These are phyloP conservation scores for Acromyrmex echinatior DNA, from an alignment of 1,140 invertebrate genomes.

Conservation along the genomic window DNA sequence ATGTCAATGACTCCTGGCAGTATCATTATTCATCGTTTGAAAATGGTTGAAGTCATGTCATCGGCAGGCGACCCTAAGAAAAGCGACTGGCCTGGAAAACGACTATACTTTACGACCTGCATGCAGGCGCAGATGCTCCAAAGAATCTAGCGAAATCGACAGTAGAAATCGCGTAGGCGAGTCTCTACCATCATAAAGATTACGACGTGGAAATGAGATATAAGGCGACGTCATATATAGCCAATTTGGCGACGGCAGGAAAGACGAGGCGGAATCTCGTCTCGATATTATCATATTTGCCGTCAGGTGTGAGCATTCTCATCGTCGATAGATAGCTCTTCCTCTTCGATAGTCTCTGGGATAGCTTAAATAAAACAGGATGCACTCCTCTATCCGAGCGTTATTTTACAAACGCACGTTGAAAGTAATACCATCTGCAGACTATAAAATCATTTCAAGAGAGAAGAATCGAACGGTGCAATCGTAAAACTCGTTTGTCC, in stretches of 20 bases:
- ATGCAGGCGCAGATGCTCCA: slow-evolving; percentile 73
- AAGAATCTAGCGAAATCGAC: slow-evolving; percentile 58
- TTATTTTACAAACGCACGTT: slow-evolving; percentile 36
- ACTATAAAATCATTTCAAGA: slow-evolving; percentile 52
- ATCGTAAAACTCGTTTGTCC: slow-evolving; percentile 36
- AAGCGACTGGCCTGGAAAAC: slow-evolving; percentile 34
- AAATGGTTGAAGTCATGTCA: slow-evolving; percentile 2
- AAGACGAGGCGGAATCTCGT: slow-evolving; percentile 26
- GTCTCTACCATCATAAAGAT: slow-evolving; percentile 51
- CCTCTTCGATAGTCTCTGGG: slow-evolving; percentile 23
- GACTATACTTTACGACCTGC: slow-evolving; percentile 57
- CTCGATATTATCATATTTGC: slow-evolving; percentile 64
- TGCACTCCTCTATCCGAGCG: slow-evolving; percentile 33
- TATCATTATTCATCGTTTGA: neutral
- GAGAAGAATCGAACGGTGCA: slow-evolving; percentile 32
- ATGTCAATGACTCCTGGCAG: slow-evolving; percentile 3
- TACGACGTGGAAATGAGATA: slow-evolving; percentile 75
- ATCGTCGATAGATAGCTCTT: slow-evolving; percentile 59
- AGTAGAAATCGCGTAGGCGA: slow-evolving; percentile 52
- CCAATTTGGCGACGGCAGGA: slow-evolving; percentile 54
- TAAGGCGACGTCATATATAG: slow-evolving; percentile 63
- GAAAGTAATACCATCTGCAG: slow-evolving; percentile 46
- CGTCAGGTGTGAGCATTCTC: slow-evolving; percentile 61
- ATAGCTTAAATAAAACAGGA: slow-evolving; percentile 62
- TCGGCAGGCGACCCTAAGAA: neutral